These are phyloP conservation scores for Macquaria ambigua DNA, from an alignment of 2,113 vertebrate genomes.

Conservation along the genomic window DNA sequence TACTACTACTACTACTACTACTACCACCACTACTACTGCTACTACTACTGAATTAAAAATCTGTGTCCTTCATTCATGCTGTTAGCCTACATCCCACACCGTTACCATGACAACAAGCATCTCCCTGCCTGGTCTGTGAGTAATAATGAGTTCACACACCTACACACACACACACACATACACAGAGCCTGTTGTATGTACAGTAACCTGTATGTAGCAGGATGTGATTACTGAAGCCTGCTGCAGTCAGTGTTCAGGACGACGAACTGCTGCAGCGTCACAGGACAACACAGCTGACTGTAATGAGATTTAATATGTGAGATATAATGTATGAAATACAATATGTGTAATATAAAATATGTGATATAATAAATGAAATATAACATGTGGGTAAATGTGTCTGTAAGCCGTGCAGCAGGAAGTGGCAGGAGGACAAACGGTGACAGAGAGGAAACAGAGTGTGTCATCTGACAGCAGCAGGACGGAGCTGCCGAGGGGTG, in stretches of 20 bases:
- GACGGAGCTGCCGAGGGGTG: conserved; percentile 3
- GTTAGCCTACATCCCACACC: conserved; percentile 13
- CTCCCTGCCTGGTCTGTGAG: conserved; percentile 8
- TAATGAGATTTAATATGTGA: background rate
- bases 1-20: too few species aligned
- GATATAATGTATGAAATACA: too few species aligned
- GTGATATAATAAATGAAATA: too few species aligned
- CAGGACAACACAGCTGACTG: background rate
- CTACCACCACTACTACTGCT: background rate
- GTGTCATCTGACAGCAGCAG: background rate
- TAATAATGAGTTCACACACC: background rate
- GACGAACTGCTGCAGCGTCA: background rate
- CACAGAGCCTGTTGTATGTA: background rate
- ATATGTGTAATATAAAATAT: too few species aligned
- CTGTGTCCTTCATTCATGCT: conserved; percentile 16
- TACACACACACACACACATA: conserved; percentile 17
- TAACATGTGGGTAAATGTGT: background rate
- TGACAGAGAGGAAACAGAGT: conserved; percentile 41
- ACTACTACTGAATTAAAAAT: background rate
- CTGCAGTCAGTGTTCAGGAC: background rate
- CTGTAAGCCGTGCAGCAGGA: background rate
- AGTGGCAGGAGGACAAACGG: background rate
- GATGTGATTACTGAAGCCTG: background rate
- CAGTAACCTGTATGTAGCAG: background rate
- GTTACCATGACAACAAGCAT: conserved; percentile 51